phyloP scores from a whole-genome alignment of 2,113 vertebrate species.

The Myxocyprinus asiaticus region DNA sequence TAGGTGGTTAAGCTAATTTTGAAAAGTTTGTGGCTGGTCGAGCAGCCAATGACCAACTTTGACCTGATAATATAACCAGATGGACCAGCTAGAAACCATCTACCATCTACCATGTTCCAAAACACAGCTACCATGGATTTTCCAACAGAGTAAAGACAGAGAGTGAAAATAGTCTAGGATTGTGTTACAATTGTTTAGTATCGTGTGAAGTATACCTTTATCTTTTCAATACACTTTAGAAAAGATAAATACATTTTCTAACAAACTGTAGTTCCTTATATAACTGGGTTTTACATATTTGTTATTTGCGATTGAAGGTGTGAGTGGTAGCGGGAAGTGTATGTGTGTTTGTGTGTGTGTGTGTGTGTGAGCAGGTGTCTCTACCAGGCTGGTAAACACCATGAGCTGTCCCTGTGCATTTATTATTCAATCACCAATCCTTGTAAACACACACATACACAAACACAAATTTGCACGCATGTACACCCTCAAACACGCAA shows the following conservation, averaged over 20 bases:
- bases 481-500: neutral
- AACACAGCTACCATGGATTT: too few species aligned
- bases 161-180: neutral
- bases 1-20: too few species aligned
- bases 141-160: neutral
- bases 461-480: conserved; percentile 29
- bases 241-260: too few species aligned
- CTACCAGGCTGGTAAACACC: conserved; percentile 45
- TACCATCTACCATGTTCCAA: too few species aligned
- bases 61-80: too few species aligned
- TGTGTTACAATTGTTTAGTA: neutral
- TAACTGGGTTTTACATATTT: conserved; percentile 15
- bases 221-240: too few species aligned
- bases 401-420: conserved; percentile 33
- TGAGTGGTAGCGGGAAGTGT: neutral
- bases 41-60: too few species aligned
- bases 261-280: neutral
- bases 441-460: conserved; percentile 19
- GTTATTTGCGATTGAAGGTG: neutral
- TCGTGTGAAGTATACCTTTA: too few species aligned
- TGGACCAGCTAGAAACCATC: too few species aligned
- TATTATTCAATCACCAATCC: conserved; percentile 18
- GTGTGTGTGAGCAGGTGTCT: conserved; percentile 32
- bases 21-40: too few species aligned
- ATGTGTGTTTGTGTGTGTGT: neutral